These are phyloP conservation scores for Stylophora pistillata DNA, from an alignment of 64 coral and sea anemone genomes.

Conservation along the genomic window DNA sequence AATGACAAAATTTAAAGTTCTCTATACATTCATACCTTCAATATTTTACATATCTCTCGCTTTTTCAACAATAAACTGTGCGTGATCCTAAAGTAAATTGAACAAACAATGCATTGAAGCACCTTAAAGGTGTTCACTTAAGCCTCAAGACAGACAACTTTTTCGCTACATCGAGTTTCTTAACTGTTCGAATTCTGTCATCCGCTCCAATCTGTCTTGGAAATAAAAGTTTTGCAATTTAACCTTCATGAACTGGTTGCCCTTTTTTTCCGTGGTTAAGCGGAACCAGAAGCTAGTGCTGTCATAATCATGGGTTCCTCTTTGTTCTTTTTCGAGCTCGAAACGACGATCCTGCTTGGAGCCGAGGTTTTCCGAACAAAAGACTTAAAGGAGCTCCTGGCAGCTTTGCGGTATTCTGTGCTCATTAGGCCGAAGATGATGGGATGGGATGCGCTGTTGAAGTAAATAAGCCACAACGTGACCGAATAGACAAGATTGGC, in stretches of 20 bases:
- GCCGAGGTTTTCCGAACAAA: constrained; percentile 3
- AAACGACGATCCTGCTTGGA: background rate
- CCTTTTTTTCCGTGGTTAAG: background rate
- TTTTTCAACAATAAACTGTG: too few relatives aligned
- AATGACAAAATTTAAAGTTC: too few relatives aligned
- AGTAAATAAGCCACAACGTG: constrained; percentile 55
- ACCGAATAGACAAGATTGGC: constrained; percentile 40
- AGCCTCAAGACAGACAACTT: too few relatives aligned
- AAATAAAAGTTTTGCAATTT: too few relatives aligned
- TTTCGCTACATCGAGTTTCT: too few relatives aligned
- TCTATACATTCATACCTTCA: too few relatives aligned
- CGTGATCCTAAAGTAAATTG: too few relatives aligned
- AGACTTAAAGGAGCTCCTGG: constrained; percentile 32
- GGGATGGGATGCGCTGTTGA: constrained; percentile 71
- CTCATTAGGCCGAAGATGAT: constrained; percentile 77
- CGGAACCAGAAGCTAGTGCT: background rate
- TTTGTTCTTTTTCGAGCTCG: background rate
- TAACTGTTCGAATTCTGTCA: too few relatives aligned
- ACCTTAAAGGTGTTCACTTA: too few relatives aligned
- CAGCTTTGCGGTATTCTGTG: constrained; percentile 69
- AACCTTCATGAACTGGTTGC: background rate
- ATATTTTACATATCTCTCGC: too few relatives aligned
- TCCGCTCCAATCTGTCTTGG: too few relatives aligned
- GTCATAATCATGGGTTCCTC: background rate
- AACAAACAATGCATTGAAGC: too few relatives aligned